Evolutionary conservation across 2,797 vertebrate species (phyloP), one percentile per base, ranked within the genome.

Genomic region (Enteromius treurensis): DNA sequence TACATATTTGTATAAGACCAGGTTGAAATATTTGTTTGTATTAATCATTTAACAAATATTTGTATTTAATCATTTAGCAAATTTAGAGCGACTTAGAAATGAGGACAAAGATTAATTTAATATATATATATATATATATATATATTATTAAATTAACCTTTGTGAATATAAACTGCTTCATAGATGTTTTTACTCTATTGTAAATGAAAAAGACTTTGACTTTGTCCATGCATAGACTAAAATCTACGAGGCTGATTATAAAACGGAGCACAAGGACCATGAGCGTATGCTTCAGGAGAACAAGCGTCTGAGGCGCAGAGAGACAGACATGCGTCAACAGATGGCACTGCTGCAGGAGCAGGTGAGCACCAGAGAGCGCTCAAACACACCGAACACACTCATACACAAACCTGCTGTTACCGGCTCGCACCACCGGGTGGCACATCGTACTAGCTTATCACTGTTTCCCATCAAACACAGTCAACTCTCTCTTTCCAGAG

Each of bases 291-390:
- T 91, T 86, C 92, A 93, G 79, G 95, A 96, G 87, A 96, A 95
- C 86, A 92, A 90, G 23, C 94, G 90, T 81, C 89, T 96, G 79
- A 92, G 91, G 86, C 93, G 86, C 88, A 95, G 93, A 82, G 92
- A 93, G 83, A 93, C 91, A 76, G 95, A 96, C 64, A 95, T 93
- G 93, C 89, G 91, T 26, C 94, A 95, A 90, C 93, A 96, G 91
- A 94, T 96, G 93, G 88, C 88, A 19, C 91, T 96, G 29, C 88
- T 95, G 84, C 92, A 95, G 58, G 95, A 96, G 86, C 94, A 96
- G 94, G 94, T 95, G 47, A 81, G 85, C 68, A 37, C 15, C 0
- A 4, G 8, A 23, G 60, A 62, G 26, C 60, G 17, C 60, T 64
- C 60, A 17, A 51, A 51, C 49, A 51, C 15, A 49, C 14, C 13